Evolutionary conservation across 1,140 invertebrate species (phyloP).

Genomic region (Aradophagus sp.): DNA sequence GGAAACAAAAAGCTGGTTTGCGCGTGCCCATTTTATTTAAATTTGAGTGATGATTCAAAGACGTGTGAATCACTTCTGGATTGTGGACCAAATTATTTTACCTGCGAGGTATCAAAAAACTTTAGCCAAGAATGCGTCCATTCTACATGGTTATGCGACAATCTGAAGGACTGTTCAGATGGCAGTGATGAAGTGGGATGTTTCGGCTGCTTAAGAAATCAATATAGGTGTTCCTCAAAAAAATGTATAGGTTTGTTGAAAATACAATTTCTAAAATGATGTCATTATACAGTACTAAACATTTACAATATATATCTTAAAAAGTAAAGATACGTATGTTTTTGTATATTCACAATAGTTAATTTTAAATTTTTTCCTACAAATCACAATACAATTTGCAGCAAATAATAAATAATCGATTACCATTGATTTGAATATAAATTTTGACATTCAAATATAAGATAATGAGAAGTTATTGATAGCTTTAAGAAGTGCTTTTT

Average conservation of each 20-base stretch:
- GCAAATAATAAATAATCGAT: no score
- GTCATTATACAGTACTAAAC: no score
- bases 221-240: constrained; percentile 2
- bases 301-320: no score
- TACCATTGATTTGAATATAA: no score
- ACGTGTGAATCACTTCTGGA: constrained; percentile 3
- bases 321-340: no score
- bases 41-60: not conserved
- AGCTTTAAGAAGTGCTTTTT: no score
- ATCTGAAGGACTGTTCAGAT: constrained; percentile 7
- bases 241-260: constrained; percentile 13
- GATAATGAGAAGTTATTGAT: no score
- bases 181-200: constrained; percentile 14
- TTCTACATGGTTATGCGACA: constrained; percentile 5
- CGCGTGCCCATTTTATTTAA: not conserved
- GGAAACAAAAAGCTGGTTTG: not conserved
- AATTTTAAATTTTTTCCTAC: no score
- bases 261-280: no score
- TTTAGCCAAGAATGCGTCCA: constrained; percentile 4
- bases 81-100: constrained; percentile 5
- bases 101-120: not conserved
- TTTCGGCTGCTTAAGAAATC: not conserved
- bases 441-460: no score
- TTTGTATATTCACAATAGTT: no score
- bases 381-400: no score